Percentiles rank a stretch among this genome's conserved stretches.
Evolutionary conservation across 2,888 invertebrate genomes (phyloP).

Genomic region (Drosophila algonquin): DNA sequence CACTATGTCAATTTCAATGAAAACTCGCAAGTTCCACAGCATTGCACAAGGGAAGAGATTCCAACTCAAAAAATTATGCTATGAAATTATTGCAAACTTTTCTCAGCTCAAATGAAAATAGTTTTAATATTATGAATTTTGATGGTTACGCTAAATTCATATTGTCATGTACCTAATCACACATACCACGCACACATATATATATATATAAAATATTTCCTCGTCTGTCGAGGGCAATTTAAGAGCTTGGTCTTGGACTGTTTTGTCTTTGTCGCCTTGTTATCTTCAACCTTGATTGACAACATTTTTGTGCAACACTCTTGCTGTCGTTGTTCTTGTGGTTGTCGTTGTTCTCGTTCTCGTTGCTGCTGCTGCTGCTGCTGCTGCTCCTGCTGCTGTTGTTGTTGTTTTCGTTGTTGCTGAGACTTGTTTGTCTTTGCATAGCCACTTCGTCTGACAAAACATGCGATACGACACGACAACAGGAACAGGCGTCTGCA

Average conservation of each 20-base stretch:
- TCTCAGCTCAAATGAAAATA: conserved; percentile 16
- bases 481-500: conserved; percentile 36
- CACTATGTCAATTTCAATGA: not conserved
- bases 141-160: conserved; percentile 35
- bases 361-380: conserved; percentile 25
- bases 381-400: conserved; percentile 23
- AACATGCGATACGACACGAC: conserved; percentile 71
- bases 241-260: conserved; percentile 30
- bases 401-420: conserved; percentile 38
- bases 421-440: conserved; percentile 68
- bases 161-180: conserved; percentile 3
- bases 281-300: conserved; percentile 70
- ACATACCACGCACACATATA: not conserved
- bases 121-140: conserved; percentile 29
- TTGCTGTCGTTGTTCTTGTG: conserved; percentile 41
- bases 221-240: conserved; percentile 39
- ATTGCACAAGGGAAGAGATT: not conserved
- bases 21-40: not conserved
- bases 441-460: conserved; percentile 73
- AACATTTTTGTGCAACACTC: conserved; percentile 70
- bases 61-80: conserved; percentile 24
- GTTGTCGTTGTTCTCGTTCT: conserved; percentile 33
- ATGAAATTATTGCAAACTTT: conserved; percentile 18
- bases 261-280: conserved; percentile 53
- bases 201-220: conserved; percentile 21